Evolutionary conservation across 2,888 invertebrate genomes (phyloP), one percentile per base, ranked within the genome.

Genomic region (Agrochola macilenta): DNA sequence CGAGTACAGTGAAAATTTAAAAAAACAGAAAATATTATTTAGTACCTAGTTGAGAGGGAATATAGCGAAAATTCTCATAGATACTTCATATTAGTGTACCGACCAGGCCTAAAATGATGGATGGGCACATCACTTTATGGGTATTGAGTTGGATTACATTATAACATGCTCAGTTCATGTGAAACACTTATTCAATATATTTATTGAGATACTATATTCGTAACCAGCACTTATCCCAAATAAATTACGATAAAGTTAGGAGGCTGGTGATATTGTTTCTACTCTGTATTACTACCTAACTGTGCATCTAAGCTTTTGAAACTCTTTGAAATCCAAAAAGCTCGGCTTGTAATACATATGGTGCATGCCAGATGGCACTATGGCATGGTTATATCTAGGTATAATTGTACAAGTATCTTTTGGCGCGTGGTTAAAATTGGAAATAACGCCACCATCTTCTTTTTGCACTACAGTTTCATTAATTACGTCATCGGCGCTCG

Each of bases 61-160:
- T 76, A n/a, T 14, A 20, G 2, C n/a, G n/a, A 46, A 17, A 54
- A 20, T 52, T 69, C 12, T 46, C 30, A 65, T 20, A 17, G 17
- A 12, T 46, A 30, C 5, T 17, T 35, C 20, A 26, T 5, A 46
- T 14, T 39, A 20, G 39, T 57, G 5, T 54, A 23, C 14, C 30
- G 17, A 30, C 14, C 30, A 52, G 11, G 30, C 17, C 12, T 23
- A 17, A 52, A 54, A 30, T 77, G 77, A 77, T 78, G 39, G 78
- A 78, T 78, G 39, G 69, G 23, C 35, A 0, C n/a, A 23, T 26
- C 17, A 46, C 20, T 43, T 30, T 14, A 5, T 14, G 70, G 26
- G 63, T 20, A 8, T 46, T n/a, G 8, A 35, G 30, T 9, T 76
- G 49, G 57, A 70, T 70, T 70, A 26, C 39, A 70, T 78, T 78